Evolutionary conservation across 2,888 invertebrate genomes (phyloP).

Genomic region (Tribolium freemani): DNA sequence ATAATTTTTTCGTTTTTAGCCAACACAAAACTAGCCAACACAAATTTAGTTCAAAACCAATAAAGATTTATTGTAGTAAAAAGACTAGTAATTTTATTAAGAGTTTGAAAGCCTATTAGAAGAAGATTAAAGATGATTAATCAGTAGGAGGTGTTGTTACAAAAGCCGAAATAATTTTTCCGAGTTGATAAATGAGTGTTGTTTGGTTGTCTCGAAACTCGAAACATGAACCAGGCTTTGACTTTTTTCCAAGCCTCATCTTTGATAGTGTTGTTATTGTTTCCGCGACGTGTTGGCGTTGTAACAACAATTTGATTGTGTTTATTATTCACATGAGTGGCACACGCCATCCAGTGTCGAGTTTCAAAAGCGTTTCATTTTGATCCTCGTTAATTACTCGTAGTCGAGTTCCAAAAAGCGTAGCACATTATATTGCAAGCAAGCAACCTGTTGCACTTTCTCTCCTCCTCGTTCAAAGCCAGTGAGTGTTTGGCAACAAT

Average conservation of each 20-base stretch:
- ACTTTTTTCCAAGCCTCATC: neutral
- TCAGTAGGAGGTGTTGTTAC: no score
- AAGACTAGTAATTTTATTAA: no score
- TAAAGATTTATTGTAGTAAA: no score
- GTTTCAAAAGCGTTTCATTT: neutral
- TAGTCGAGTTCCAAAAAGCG: neutral
- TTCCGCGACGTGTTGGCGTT: neutral
- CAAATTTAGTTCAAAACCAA: no score
- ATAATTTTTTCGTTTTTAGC: no score
- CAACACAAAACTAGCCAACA: no score
- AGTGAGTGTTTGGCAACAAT: neutral
- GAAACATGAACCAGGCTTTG: neutral
- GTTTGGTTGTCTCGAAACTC: neutral
- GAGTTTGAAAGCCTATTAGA: no score
- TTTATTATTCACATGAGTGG: conserved; percentile 8
- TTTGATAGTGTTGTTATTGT: neutral
- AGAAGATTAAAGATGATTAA: no score
- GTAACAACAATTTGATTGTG: conserved; percentile 3
- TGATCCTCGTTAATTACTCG: neutral
- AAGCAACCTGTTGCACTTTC: neutral
- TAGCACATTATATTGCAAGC: neutral
- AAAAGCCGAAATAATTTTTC: no score
- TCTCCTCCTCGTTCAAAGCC: neutral
- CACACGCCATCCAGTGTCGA: conserved; percentile 14
- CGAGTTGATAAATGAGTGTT: neutral